Evolutionary conservation across 2,888 invertebrate genomes (phyloP), one percentile per base, ranked within the genome.

Genomic region (Cheilosia vulpina): DNA sequence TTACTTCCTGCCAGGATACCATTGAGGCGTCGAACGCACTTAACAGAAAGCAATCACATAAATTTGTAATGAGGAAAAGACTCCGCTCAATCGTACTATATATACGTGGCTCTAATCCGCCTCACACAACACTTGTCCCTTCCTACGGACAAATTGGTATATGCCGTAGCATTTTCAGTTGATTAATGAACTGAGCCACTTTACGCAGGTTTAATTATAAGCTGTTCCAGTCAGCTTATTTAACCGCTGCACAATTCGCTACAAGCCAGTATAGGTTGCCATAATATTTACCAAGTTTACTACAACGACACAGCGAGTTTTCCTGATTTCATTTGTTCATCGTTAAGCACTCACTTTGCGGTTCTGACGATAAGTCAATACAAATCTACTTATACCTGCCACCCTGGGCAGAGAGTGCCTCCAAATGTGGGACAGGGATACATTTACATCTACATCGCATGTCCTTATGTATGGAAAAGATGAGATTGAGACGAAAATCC

Each of bases 401-500:
- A 6, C 4, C 4, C 6, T 53, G n/a, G 2, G 1, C 13, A 5
- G 27, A 27, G 43, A 31, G 31, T 9, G 31, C 2, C 2, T 31
- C 31, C 31, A 9, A 31, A 9, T 9, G 2, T 24, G 41, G 52
- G 19, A 24, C 27, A 41, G 21, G 19, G n/a, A 7, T 11, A 21
- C 43, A 41, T 17, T 21, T 4, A 58, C 17, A 31, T 17, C 60
- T 21, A 62, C 1, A 21, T 6, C 15, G 24, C 13, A 13, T 38
- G 13, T 38, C 13, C 3, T 4, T 13, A 38, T 27, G 1, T n/a
- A n/a, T 27, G 21, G 24, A 15, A 47, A 47, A 38, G 24, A 41
- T 52, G 34, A 63, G 55, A 80, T 69, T 57, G 34, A 68, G 65
- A 82, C 58, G 65, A 60, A 71, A 77, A 71, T 71, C 58, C 55